Evolutionary conservation across 2,113 vertebrate genomes (phyloP).

Genomic region (Noturus placidus): DNA sequence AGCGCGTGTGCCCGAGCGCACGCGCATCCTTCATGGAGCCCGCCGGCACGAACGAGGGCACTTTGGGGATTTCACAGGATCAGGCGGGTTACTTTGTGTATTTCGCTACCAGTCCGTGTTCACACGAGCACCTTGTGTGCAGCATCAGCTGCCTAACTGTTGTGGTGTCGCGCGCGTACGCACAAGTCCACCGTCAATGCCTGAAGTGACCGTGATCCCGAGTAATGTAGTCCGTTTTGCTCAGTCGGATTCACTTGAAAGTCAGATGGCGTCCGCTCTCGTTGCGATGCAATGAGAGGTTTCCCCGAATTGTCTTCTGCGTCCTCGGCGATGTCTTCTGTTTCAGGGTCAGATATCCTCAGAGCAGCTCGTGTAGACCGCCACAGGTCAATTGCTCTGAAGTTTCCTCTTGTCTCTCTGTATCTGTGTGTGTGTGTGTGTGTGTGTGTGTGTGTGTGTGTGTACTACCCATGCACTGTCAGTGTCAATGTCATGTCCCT

Average conservation of each 20-base stretch:
- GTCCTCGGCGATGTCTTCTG: neutral
- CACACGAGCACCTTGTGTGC: neutral
- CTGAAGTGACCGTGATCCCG: neutral
- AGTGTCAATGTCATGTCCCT: neutral
- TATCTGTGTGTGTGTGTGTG: neutral
- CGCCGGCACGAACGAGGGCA: neutral
- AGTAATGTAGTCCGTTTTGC: neutral
- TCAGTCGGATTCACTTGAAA: neutral
- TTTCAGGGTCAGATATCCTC: neutral
- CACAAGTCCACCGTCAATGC: neutral
- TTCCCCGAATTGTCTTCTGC: neutral
- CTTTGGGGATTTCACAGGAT: neutral
- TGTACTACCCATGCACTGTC: neutral
- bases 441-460: neutral
- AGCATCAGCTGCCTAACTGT: neutral
- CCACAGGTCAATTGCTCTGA: slow-evolving; percentile 25
- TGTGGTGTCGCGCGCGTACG: neutral
- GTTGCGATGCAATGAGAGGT: neutral
- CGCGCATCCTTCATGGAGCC: slow-evolving; percentile 73
- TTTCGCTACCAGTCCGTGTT: neutral
- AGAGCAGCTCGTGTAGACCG: neutral
- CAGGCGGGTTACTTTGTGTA: neutral
- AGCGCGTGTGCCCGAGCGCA: slow-evolving; percentile 70
- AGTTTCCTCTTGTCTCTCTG: slow-evolving; percentile 1
- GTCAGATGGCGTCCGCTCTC: neutral